Evolutionary conservation across 2,113 vertebrate species (phyloP).

Genomic region (Erythrolamprus reginae): DNA sequence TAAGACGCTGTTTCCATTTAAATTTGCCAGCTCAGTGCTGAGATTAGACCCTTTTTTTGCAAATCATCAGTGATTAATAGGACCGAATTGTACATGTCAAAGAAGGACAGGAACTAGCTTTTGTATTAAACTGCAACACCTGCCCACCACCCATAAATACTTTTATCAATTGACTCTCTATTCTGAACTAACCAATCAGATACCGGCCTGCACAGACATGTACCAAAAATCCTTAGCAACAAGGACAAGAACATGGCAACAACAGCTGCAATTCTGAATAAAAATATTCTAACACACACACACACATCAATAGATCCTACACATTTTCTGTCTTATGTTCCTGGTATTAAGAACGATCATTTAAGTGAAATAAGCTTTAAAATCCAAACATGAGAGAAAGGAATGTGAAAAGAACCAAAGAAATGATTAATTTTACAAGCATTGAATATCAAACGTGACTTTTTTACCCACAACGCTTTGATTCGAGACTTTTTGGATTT

Average conservation of each 20-base stretch:
- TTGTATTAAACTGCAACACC: neutral
- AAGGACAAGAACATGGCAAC: constrained; percentile 50
- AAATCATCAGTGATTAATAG: neutral
- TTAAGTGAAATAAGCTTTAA: neutral
- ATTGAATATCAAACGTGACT: neutral
- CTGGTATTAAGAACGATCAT: neutral
- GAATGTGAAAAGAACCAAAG: neutral
- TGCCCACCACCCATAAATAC: constrained; percentile 11
- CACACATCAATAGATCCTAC: neutral
- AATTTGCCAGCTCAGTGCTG: neutral
- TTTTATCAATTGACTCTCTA: neutral
- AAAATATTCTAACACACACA: neutral
- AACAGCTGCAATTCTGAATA: constrained; percentile 38
- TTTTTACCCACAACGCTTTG: neutral
- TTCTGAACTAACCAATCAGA: constrained; percentile 31
- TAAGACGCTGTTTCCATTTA: neutral
- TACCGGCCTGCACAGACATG: constrained; percentile 19
- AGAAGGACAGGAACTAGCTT: neutral
- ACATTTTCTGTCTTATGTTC: neutral
- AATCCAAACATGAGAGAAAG: neutral
- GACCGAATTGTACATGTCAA: rapidly evolving
- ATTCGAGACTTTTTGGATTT: rapidly evolving
- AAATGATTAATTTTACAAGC: neutral
- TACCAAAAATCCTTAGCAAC: constrained; percentile 55
- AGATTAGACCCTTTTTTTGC: neutral